phyloP scores from a whole-genome alignment of 2,797 vertebrate genomes.

The Sebastes matsubarae region DNA sequence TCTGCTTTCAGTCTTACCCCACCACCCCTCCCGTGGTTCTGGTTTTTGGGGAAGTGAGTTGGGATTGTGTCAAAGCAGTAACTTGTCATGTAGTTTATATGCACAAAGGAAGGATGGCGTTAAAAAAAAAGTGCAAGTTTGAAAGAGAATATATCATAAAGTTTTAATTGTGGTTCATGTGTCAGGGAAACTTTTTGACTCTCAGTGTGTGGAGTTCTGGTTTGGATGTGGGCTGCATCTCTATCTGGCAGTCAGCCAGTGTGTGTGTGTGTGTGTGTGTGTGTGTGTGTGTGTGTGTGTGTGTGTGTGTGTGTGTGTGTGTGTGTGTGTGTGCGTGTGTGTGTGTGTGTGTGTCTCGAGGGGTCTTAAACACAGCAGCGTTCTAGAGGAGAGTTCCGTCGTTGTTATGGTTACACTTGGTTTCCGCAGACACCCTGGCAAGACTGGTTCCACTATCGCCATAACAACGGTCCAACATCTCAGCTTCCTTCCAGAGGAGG shows the following conservation, averaged over 20 bases:
- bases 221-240: constrained; percentile 4
- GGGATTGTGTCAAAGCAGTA: background rate
- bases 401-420: constrained; percentile 78
- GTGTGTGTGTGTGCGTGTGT: background rate
- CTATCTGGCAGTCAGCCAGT: constrained; percentile 13
- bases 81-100: constrained; percentile 12
- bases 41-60: background rate
- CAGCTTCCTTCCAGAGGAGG: constrained; percentile 45
- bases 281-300: constrained; percentile 1
- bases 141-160: background rate
- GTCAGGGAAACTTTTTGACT: constrained; percentile 7
- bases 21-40: background rate
- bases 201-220: background rate
- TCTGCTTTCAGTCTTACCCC: background rate
- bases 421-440: constrained; percentile 72
- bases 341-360: constrained; percentile 19
- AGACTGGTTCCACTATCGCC: constrained; percentile 65
- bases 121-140: background rate
- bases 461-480: constrained; percentile 76
- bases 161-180: constrained; percentile 4
- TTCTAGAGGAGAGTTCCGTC: constrained; percentile 73
- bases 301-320: constrained; percentile 18
- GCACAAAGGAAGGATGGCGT: background rate
- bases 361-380: constrained; percentile 65
- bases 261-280: background rate